phyloP scores from a whole-genome alignment of 2,888 invertebrate species.

The Aporophyla lueneburgensis region DNA sequence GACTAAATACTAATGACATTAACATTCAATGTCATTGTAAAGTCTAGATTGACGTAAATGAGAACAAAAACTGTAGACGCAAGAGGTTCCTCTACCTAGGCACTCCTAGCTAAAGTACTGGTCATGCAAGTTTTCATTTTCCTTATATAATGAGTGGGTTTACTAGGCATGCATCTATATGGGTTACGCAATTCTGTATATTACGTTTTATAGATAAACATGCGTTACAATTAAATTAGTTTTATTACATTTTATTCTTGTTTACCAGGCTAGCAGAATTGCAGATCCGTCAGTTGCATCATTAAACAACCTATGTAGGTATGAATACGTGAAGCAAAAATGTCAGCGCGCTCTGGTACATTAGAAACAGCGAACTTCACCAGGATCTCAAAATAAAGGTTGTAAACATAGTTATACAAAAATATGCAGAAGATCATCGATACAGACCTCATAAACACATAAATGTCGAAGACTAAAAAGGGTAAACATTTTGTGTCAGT shows the following conservation, averaged over 20 bases:
- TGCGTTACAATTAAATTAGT: too few relatives aligned
- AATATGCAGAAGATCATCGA: too few relatives aligned
- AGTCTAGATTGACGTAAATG: not conserved
- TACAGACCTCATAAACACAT: too few relatives aligned
- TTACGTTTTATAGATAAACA: not conserved
- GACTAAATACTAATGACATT: not conserved
- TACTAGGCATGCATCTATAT: not conserved
- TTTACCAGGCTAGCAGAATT: not conserved
- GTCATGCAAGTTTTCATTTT: constrained; percentile 28
- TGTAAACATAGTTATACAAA: too few relatives aligned
- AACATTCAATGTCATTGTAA: constrained; percentile 14
- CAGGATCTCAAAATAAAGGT: too few relatives aligned
- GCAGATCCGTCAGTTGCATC: not conserved
- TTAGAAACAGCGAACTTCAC: too few relatives aligned
- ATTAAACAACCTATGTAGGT: too few relatives aligned
- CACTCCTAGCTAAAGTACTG: not conserved
- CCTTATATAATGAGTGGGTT: constrained; percentile 7
- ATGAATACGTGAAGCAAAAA: too few relatives aligned
- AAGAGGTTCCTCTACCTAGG: not conserved
- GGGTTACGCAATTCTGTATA: not conserved
- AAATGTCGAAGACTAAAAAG: too few relatives aligned
- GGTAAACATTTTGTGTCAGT: too few relatives aligned
- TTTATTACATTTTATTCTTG: constrained; percentile 7
- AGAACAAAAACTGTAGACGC: constrained; percentile 14
- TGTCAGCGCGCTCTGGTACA: too few relatives aligned